phyloP scores from a whole-genome alignment of 30 jellyfish, hydroid and myxozoan genomes.

The Catostylus mosaicus region DNA sequence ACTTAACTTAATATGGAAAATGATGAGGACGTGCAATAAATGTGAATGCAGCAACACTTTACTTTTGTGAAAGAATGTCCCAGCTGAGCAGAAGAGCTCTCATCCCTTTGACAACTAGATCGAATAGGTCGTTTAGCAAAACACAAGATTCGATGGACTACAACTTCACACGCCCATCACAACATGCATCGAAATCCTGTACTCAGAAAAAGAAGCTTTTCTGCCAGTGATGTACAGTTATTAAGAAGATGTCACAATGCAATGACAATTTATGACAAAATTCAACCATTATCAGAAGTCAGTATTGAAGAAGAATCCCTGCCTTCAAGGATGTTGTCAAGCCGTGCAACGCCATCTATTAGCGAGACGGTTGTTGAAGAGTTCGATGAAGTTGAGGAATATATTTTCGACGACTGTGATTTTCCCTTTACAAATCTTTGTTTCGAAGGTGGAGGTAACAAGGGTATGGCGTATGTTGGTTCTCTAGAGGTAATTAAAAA shows the following conservation, averaged over 20 bases:
- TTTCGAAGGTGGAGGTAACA: constrained; percentile 95
- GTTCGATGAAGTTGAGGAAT: constrained; percentile 67
- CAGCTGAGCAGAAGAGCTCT: too few species aligned
- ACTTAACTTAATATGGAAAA: too few species aligned
- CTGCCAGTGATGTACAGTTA: constrained; percentile 5
- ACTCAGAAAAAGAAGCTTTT: constrained; percentile 5
- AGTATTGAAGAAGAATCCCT: background rate
- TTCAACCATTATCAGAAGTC: too few species aligned
- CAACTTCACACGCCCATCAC: too few species aligned
- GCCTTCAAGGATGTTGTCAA: background rate
- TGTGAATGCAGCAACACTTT: too few species aligned
- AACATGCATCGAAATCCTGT: background rate
- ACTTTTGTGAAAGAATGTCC: too few species aligned
- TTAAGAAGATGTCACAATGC: background rate
- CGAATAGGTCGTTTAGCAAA: too few species aligned
- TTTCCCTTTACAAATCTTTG: constrained; percentile 73
- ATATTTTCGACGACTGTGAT: constrained; percentile 53
- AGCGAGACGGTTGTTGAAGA: constrained; percentile 25
- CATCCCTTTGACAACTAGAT: too few species aligned
- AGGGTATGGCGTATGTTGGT: constrained; percentile 94
- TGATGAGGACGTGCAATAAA: too few species aligned
- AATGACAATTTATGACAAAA: too few species aligned
- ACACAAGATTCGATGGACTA: too few species aligned
- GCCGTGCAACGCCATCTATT: background rate
- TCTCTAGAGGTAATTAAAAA: constrained; percentile 83